These are phyloP conservation scores for Sarcophaga subvicina DNA, from an alignment of 2,888 invertebrate species.

Conservation along the genomic window DNA sequence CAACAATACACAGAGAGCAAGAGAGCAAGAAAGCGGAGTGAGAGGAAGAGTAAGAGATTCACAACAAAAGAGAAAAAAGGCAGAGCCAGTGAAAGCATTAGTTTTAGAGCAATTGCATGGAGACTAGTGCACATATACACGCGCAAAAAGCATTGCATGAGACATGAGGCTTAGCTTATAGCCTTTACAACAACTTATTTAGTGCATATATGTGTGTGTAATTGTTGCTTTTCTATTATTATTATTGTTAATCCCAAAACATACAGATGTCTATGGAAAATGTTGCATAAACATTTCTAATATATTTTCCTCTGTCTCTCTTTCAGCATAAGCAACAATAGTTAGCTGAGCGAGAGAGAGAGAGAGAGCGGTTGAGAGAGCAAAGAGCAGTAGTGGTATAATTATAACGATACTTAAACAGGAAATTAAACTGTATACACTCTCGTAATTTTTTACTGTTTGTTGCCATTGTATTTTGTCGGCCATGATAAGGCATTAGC, in stretches of 20 bases:
- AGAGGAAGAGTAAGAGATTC: too few species aligned
- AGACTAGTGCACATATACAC: too few species aligned
- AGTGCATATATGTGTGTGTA: background rate
- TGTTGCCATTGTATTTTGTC: background rate
- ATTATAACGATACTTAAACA: constrained; percentile 26
- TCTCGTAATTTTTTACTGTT: constrained; percentile 10
- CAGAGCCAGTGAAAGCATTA: too few species aligned
- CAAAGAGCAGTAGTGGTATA: background rate
- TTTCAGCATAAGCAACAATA: background rate
- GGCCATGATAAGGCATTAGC: background rate
- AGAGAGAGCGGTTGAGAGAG: background rate
- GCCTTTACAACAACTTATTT: constrained; percentile 27
- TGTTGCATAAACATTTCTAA: constrained; percentile 13
- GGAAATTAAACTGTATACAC: constrained; percentile 57
- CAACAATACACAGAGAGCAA: too few species aligned
- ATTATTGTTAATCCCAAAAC: constrained; percentile 9
- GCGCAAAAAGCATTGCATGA: background rate
- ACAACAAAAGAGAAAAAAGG: too few species aligned
- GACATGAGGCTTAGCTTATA: constrained; percentile 2
- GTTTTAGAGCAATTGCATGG: too few species aligned
- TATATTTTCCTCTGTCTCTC: background rate
- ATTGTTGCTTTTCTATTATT: constrained; percentile 4
- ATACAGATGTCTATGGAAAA: constrained; percentile 12
- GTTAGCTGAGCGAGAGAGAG: too few species aligned
- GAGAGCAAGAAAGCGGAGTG: too few species aligned